Percentiles rank a stretch among this genome's conserved stretches.
Evolutionary conservation across 1,140 invertebrate species (phyloP).

Genomic region (Dendroctonus valens): DNA sequence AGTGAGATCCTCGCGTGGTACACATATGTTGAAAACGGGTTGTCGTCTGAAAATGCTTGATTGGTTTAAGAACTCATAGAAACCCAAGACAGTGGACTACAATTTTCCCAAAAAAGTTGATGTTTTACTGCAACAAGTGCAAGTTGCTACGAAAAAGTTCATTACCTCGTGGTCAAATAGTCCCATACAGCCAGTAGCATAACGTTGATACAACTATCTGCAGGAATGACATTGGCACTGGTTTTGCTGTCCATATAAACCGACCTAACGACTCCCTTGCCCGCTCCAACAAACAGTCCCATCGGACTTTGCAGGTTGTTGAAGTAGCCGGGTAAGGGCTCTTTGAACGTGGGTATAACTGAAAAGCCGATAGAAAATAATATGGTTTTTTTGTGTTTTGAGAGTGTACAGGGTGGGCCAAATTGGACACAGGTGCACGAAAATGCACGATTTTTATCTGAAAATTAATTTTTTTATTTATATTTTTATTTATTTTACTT

Average conservation of each 20-base stretch:
- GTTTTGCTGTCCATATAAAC: conserved; percentile 77
- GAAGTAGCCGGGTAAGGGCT: conserved; percentile 85
- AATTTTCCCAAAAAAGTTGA: too few species aligned
- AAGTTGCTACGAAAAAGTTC: too few species aligned
- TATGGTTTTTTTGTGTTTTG: neutral
- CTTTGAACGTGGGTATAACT: conserved; percentile 64
- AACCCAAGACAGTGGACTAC: too few species aligned
- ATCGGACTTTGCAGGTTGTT: conserved; percentile 90
- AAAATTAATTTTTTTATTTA: too few species aligned
- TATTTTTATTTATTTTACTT: too few species aligned
- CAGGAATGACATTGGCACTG: conserved; percentile 82
- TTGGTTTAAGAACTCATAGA: too few species aligned
- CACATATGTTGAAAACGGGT: conserved; percentile 22
- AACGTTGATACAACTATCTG: conserved; percentile 75
- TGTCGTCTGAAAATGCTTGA: conserved; percentile 12
- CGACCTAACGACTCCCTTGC: conserved; percentile 80
- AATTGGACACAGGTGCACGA: too few species aligned
- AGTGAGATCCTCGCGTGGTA: conserved; percentile 64
- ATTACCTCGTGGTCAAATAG: conserved; percentile 13
- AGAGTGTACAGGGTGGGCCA: too few species aligned
- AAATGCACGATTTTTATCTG: too few species aligned
- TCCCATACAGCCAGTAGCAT: conserved; percentile 62
- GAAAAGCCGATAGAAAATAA: neutral
- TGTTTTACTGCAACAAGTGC: too few species aligned
- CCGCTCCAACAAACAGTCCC: conserved; percentile 71